Evolutionary conservation across 2,888 invertebrate genomes (phyloP), one percentile per base, ranked within the genome.

Genomic region (Papilio elwesi): DNA sequence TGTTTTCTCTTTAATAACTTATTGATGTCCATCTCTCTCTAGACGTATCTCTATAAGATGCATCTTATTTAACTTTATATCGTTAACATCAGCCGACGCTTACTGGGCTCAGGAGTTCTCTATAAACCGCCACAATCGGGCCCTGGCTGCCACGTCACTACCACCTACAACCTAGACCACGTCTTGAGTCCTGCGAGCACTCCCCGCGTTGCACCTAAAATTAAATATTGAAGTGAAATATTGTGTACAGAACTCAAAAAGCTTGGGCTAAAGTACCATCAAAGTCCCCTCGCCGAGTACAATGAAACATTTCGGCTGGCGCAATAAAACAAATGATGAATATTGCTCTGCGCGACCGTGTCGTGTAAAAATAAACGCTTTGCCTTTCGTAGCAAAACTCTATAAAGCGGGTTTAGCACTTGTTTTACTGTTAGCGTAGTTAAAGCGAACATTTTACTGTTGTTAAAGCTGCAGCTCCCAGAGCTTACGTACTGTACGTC

Each of bases 391-490:
- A 70, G 43, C 69, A 69, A 52, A 51, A 69, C 63, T 69, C 69
- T 64, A 53, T 70, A 64, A 70, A 70, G 55, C 36, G 63, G 48
- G 52, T 53, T 26, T 52, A 64, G 55, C 26, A 43, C 49, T 38
- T 53, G 48, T 70, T 70, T 70, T 64, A 64, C 64, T 36, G 53
- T 53, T 64, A 64, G 26, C 26, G 53, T 64, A 75, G 73, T 73
- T 70, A 78, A 80, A 82, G 79, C 76, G 74, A 70, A 74, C 75
- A 55, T 75, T 76, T 75, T 73, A 73, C 66, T 11, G 72, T 76
- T 74, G 75, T 63, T 74, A 74, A 77, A 76, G 15, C 67, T 52
- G 15, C 9, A 9, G 43, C 43, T 43, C 26, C 16, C 5, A 12
- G 15, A 36, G 55, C 55, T 47, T 26, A 4, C 4, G 26, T 36